Base-by-base conservation (phyloP, 1,140 invertebrate species). In the Bombus superbus region DNA sequence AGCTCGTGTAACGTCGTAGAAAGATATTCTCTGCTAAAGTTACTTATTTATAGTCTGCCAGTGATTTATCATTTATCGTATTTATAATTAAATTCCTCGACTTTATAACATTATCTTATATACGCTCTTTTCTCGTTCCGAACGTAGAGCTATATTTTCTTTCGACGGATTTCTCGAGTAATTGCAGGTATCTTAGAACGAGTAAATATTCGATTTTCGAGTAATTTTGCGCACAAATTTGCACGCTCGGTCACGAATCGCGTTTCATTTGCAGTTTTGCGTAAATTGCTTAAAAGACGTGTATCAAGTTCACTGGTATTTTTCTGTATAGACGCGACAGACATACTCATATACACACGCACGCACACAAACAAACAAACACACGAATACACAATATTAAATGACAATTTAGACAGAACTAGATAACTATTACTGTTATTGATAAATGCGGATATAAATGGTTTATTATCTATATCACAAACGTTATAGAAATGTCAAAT, bases 371-470 rank as follows among this genome's bases (percentile, higher is more conserved):
- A 44, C n/a, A 66, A 18, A 35, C 57, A 32, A 10, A 66, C 47
- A 22, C 35, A 28, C 18, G 32, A 47, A 28, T n/a, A 53, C 25
- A 40, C 4, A 25, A 28, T 13, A 13, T 5, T 64, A 81, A 22
- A 28, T 40, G 35, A 15, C 11, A 69, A 53, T 71, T 59, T 38
- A 81, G 4, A 57, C 18, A 53, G 1, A 40, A 28, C 8, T 72
- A 81, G n/a, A 59, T 81, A n/a, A 40, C 38, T 81, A 85, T 86
- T 87, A 77, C 71, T 73, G 73, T 85, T 86, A 69, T 87, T 85
- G 75, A 87, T 40, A 40, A 40, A 76, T 57, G 32, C 11, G 11
- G 5, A 72, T 38, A 72, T 84, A 73, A 76, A 76, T 28, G 32
- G 2, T 25, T 28, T 59, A 59, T 28, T 10, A 28, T 28, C 47